These are phyloP conservation scores for Neelides folsomi DNA, from an alignment of 2,888 invertebrate genomes.

Conservation along the genomic window DNA sequence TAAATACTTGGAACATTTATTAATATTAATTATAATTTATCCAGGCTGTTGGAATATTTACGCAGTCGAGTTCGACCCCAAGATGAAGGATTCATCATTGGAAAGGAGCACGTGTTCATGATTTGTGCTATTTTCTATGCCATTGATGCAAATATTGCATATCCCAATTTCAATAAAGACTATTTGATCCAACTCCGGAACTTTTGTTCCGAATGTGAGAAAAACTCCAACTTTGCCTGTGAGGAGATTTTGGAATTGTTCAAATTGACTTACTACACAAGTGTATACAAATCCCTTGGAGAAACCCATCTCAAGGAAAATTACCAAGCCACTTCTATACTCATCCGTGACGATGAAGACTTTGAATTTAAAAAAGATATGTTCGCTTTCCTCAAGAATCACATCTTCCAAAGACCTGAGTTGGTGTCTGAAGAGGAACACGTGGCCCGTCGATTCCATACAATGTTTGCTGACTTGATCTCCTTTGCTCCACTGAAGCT, in stretches of 20 bases:
- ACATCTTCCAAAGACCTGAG: slow-evolving; percentile 15
- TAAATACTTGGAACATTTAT: too few relatives aligned
- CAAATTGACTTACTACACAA: slow-evolving; percentile 16
- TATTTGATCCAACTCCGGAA: slow-evolving; percentile 25
- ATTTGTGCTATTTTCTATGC: slow-evolving; percentile 16
- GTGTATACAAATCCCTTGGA: slow-evolving; percentile 16
- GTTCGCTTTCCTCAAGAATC: slow-evolving; percentile 22
- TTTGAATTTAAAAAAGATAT: slow-evolving; percentile 26
- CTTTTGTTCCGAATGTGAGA: slow-evolving; percentile 14
- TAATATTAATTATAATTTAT: neutral
- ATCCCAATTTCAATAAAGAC: slow-evolving; percentile 12
- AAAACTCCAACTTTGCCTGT: slow-evolving; percentile 17
- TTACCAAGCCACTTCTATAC: too few relatives aligned
- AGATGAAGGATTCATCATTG: slow-evolving; percentile 12
- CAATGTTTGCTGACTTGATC: slow-evolving; percentile 79
- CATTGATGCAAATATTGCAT: slow-evolving; percentile 16
- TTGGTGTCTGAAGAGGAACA: slow-evolving; percentile 43
- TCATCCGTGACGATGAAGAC: slow-evolving; percentile 19
- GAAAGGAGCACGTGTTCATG: slow-evolving; percentile 20
- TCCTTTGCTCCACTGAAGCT: slow-evolving; percentile 83
- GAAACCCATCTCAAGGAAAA: slow-evolving; percentile 2
- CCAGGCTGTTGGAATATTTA: slow-evolving; percentile 22
- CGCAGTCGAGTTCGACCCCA: slow-evolving; percentile 6
- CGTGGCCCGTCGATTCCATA: slow-evolving; percentile 67
- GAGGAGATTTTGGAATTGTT: slow-evolving; percentile 25